Conservation (phyloP, 1,140 invertebrate species). For the Batillaria attramentaria region DNA sequence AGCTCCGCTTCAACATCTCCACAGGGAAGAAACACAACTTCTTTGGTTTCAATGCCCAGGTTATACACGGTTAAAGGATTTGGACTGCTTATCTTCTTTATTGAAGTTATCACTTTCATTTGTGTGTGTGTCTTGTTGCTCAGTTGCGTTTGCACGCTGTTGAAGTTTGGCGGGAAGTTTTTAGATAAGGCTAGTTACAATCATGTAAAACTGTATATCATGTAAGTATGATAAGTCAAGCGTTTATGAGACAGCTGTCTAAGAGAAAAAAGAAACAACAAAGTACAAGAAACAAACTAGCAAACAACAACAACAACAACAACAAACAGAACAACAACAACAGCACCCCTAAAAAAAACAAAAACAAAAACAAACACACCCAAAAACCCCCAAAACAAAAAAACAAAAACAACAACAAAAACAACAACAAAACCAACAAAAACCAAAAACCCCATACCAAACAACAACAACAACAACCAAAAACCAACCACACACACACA, state of each 20-base stretch:
- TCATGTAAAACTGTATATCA: not conserved
- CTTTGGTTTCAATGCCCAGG: conserved; percentile 60
- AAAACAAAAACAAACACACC: no score
- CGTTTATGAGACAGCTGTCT: not conserved
- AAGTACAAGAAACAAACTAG: no score
- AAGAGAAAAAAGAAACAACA: no score
- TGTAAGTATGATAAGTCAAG: not conserved
- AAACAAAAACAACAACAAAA: no score
- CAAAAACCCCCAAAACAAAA: no score
- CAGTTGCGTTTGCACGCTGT: not conserved
- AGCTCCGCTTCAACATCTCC: conserved; percentile 62
- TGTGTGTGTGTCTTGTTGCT: not conserved
- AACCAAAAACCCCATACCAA: no score
- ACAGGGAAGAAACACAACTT: conserved; percentile 67
- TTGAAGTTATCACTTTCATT: not conserved
- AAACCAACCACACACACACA: no score
- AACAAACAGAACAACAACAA: no score
- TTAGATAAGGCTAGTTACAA: not conserved
- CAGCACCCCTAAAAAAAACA: no score
- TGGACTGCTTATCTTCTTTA: not conserved
- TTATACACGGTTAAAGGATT: conserved; percentile 56
- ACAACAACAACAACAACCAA: no score
- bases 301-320: no score
- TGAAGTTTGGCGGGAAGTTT: not conserved
- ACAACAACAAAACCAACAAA: no score